Evolutionary conservation across 2,113 vertebrate genomes (phyloP).

Genomic region (Heliornis fulica): DNA sequence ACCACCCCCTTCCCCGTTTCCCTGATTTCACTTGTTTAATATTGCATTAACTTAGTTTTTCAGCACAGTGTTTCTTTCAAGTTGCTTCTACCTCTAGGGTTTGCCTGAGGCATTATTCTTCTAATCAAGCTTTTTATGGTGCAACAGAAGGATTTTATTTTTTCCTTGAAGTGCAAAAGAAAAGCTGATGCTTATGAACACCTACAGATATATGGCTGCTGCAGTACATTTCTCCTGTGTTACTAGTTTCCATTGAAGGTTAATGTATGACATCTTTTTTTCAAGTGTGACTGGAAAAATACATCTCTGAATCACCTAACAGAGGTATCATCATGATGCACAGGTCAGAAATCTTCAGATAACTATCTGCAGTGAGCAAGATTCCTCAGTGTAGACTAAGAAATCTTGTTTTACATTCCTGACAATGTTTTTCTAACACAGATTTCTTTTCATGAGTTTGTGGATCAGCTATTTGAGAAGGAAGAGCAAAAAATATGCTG

Average conservation of each 20-base stretch:
- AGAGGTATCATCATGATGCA: background rate
- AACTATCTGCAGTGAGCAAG: background rate
- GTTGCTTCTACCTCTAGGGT: slow-evolving; percentile 47
- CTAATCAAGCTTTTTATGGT: slow-evolving; percentile 43
- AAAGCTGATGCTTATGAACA: background rate
- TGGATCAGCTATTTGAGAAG: background rate
- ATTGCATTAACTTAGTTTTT: slow-evolving; percentile 55
- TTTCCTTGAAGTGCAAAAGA: background rate
- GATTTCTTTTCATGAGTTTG: background rate
- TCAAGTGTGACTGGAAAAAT: background rate
- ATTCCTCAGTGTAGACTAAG: background rate
- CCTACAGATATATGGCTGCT: background rate
- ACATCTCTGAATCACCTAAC: accelerated
- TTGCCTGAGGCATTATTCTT: slow-evolving; percentile 55
- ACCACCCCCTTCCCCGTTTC: accelerated
- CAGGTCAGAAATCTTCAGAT: background rate
- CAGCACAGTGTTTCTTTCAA: slow-evolving; percentile 46
- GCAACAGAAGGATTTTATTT: background rate
- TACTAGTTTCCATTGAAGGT: background rate
- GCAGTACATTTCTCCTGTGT: background rate
- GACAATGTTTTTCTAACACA: background rate
- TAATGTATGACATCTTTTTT: background rate
- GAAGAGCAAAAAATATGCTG: background rate
- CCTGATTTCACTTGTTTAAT: slow-evolving; percentile 52
- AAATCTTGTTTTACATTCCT: background rate